phyloP scores from a whole-genome alignment of 2,113 vertebrate genomes.

The Ictalurus furcatus region DNA sequence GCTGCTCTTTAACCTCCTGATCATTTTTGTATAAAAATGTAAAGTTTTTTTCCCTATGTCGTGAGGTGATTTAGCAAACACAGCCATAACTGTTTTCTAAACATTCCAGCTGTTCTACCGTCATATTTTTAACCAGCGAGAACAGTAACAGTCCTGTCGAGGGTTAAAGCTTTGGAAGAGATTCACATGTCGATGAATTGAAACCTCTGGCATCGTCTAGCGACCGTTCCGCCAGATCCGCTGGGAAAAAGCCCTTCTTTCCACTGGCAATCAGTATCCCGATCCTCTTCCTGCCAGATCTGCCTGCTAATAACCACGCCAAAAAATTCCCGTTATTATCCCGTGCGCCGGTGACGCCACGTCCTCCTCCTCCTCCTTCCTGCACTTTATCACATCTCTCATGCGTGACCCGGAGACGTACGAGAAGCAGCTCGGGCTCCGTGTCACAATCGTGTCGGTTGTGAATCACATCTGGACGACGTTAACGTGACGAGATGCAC shows the following conservation, averaged over 20 bases:
- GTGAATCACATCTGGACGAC: slow-evolving; percentile 7
- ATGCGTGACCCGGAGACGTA: slow-evolving; percentile 35
- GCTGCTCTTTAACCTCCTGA: not conserved
- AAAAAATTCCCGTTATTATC: slow-evolving; percentile 11
- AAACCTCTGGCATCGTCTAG: not conserved
- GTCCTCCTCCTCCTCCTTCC: slow-evolving; percentile 22
- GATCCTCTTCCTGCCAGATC: slow-evolving; percentile 30
- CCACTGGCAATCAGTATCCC: slow-evolving; percentile 24
- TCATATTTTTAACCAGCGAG: not conserved
- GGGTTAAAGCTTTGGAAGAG: slow-evolving; percentile 16
- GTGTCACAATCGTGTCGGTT: not conserved
- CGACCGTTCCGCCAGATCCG: slow-evolving; percentile 13
- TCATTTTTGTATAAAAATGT: not conserved
- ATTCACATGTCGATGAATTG: not conserved
- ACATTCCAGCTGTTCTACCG: not conserved
- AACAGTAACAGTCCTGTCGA: not conserved
- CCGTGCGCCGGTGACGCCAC: slow-evolving; percentile 15
- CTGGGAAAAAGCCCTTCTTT: slow-evolving; percentile 21
- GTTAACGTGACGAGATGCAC: not conserved
- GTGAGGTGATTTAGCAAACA: not conserved
- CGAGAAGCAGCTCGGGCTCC: slow-evolving; percentile 1
- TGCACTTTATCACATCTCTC: slow-evolving; percentile 42
- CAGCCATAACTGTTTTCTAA: not conserved
- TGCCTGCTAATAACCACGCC: slow-evolving; percentile 18
- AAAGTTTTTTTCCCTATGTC: not conserved